Percentiles rank a stretch among this genome's conserved stretches.
Conservation (phyloP, 1,140 invertebrate genomes). For the Diprion similis region DNA sequence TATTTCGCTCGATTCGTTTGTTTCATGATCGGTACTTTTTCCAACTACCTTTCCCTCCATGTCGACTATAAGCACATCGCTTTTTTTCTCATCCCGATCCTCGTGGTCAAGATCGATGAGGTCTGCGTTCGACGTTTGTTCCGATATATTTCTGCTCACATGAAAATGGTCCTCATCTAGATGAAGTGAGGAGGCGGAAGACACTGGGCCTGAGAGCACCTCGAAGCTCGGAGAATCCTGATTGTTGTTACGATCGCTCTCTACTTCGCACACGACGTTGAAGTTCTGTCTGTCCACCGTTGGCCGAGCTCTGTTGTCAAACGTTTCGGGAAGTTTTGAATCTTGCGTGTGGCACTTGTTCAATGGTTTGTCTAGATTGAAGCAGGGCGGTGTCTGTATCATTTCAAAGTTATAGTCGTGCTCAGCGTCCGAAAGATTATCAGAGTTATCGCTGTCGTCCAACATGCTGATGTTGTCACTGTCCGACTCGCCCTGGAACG, state of each 20-base stretch:
- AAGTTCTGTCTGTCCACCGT: not conserved
- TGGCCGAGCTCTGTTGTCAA: not conserved
- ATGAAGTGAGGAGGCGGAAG: conserved; percentile 24
- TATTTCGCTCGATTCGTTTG: not conserved
- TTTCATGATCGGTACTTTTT: not conserved
- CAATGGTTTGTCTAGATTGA: not conserved
- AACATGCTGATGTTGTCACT: conserved; percentile 28
- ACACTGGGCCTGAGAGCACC: conserved; percentile 25
- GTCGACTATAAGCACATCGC: conserved; percentile 2
- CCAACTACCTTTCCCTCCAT: conserved; percentile 22
- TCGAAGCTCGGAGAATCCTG: conserved; percentile 35
- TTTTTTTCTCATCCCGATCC: not conserved
- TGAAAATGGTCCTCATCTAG: conserved; percentile 34
- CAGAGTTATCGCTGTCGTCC: conserved; percentile 19
- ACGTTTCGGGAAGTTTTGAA: not conserved
- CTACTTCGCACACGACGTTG: not conserved
- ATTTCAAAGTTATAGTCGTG: conserved; percentile 32
- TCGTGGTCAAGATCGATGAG: conserved; percentile 12
- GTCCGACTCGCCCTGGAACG: conserved; percentile 14
- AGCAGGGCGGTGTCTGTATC: conserved; percentile 14
- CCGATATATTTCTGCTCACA: conserved; percentile 12
- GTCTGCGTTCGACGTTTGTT: conserved; percentile 9
- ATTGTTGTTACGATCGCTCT: conserved; percentile 18
- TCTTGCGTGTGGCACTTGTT: not conserved
- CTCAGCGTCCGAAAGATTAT: not conserved